Base-by-base conservation (phyloP, 1,140 invertebrate genomes). In the Camponotus floridanus region DNA sequence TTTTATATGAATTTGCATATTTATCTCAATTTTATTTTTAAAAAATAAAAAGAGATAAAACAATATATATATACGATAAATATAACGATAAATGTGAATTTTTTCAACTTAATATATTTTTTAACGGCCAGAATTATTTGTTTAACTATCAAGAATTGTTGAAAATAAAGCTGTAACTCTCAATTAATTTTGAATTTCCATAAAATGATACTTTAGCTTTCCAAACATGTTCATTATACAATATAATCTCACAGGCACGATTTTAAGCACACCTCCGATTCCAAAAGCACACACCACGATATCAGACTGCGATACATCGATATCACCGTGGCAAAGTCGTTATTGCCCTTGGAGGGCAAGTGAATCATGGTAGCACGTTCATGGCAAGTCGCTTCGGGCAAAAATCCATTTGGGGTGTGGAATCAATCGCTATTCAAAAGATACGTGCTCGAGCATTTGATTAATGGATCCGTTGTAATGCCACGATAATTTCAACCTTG, bases 381-480 rank as follows among this genome's bases (percentile, higher is more conserved):
- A 26, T 26, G 36, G 36, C 36, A 65, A 61, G 21, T 84, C 15
- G 78, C 88, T 39, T 45, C 1, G 13, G 88, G 65, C 79, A 76
- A 87, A 90, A 79, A 84, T 90, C 62, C 87, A 76, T 89, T 89
- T 76, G 21, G 76, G 64, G 70, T 45, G 55, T 4, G 42, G 15
- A 45, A 88, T 86, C 71, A 71, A 67, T 90, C 88, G 81, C 76
- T 78, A 89, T 89, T 84, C 78, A 79, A 68, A 36, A 45, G 61
- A 62, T 87, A 61, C 55, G 45, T 26, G 55, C 62, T 57, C 73
- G 76, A 55, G 65, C 85, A 31, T 21, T 80, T 81, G 85, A 90
- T 90, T 81, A 87, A 90, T 90, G 62, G 59, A 57, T 36, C 57
- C 78, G 31, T 78, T 74, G 71, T 88, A 88, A 76, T 64, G 62